These are phyloP conservation scores for Mesoclemmys tuberculata DNA, from an alignment of 2,113 vertebrate species.

Conservation along the genomic window DNA sequence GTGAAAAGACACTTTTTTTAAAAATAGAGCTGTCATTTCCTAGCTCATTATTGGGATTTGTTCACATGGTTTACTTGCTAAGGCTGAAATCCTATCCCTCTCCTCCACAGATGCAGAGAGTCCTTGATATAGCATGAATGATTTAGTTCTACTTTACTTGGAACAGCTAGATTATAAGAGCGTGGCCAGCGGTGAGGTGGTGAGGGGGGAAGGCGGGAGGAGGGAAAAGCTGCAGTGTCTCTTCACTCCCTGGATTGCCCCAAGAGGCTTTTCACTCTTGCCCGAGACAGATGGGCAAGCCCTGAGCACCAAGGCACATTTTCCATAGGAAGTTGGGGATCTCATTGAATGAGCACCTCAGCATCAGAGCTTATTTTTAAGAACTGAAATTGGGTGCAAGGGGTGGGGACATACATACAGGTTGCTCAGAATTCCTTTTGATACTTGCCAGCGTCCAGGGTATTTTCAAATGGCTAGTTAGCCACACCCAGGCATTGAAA, in stretches of 20 bases:
- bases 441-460: neutral
- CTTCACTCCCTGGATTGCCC: rapidly evolving
- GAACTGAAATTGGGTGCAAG: no score
- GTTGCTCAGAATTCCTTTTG: neutral
- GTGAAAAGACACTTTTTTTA: neutral
- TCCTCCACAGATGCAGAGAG: neutral
- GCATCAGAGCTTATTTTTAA: neutral
- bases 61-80: neutral
- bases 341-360: neutral
- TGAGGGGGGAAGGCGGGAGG: neutral
- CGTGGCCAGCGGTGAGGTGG: no score
- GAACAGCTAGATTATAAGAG: neutral
- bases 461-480: neutral
- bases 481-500: neutral
- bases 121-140: neutral
- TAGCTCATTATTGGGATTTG: neutral
- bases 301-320: neutral
- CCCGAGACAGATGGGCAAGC: neutral
- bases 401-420: no score
- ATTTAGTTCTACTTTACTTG: neutral
- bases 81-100: neutral
- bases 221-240: neutral
- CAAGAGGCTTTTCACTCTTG: neutral
- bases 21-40: neutral
- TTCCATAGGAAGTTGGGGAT: neutral